Percentiles rank a stretch among this genome's conserved stretches.
Conservation (phyloP, 2,888 invertebrate genomes). For the Drosophila macrospina region DNA sequence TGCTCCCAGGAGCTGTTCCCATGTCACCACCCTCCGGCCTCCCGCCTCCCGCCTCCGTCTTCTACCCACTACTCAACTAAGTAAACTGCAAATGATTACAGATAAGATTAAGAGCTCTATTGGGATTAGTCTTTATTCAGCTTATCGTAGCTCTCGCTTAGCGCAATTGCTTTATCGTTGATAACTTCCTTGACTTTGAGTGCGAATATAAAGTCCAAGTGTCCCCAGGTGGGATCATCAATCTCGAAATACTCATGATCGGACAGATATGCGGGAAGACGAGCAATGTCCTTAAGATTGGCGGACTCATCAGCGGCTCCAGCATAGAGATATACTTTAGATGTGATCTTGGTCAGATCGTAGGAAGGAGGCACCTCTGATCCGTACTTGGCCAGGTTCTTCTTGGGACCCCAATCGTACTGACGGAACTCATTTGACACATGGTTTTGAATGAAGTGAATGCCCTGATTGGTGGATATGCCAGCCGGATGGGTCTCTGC, state of each 20-base stretch:
- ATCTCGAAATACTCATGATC: conserved; percentile 64
- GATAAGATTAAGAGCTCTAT: conserved; percentile 40
- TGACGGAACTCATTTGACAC: conserved; percentile 68
- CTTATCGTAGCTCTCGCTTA: conserved; percentile 63
- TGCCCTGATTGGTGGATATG: conserved; percentile 79
- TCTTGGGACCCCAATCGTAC: conserved; percentile 73
- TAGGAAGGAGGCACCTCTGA: conserved; percentile 70
- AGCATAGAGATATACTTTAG: conserved; percentile 69
- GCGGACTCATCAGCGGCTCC: conserved; percentile 73
- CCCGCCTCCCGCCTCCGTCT: not conserved
- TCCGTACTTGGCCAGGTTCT: conserved; percentile 64
- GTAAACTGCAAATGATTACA: conserved; percentile 9
- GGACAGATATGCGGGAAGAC: conserved; percentile 58
- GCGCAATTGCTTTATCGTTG: conserved; percentile 67
- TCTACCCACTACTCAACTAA: not conserved
- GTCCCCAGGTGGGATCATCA: conserved; percentile 76
- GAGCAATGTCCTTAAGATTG: conserved; percentile 59
- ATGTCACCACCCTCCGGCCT: too few relatives aligned
- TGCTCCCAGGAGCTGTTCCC: not conserved
- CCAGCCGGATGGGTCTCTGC: conserved; percentile 82
- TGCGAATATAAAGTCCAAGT: conserved; percentile 82
- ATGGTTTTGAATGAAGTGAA: conserved; percentile 74
- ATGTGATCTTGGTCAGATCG: conserved; percentile 66
- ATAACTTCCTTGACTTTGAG: conserved; percentile 67
- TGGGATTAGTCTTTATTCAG: conserved; percentile 18